A percentile compares a stretch with the other conserved stretches of the same genome.
Evolutionary conservation across 2,888 invertebrate genomes (phyloP).

Genomic region (Lysandra bellargus): DNA sequence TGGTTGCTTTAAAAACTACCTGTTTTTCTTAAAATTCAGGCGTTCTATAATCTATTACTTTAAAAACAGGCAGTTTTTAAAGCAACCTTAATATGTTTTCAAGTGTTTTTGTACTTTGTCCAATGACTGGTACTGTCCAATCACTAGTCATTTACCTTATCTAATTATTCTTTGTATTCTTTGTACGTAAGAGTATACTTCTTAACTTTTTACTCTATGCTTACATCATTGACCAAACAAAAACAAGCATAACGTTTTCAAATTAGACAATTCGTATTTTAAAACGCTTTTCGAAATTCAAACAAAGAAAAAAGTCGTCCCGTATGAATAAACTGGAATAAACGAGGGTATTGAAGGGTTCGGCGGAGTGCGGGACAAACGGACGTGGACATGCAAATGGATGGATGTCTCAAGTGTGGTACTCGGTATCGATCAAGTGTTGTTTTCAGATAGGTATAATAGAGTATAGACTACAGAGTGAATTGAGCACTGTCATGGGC

Average conservation of each 20-base stretch:
- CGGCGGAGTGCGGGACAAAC: constrained; percentile 22
- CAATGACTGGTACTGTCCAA: no score
- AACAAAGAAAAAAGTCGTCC: constrained; percentile 21
- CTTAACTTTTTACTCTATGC: background rate
- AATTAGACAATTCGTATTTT: constrained; percentile 5
- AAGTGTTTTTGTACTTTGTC: no score
- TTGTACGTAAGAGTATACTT: no score
- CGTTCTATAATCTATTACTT: no score
- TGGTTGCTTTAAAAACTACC: no score
- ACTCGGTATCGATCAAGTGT: background rate
- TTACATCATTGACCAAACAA: background rate
- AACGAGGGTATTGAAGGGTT: constrained; percentile 26
- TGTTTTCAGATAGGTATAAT: background rate
- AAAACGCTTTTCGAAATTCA: constrained; percentile 12
- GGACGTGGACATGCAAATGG: constrained; percentile 24
- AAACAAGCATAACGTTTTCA: background rate
- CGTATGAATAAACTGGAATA: constrained; percentile 28
- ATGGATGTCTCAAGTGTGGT: constrained; percentile 23
- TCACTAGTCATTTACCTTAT: no score
- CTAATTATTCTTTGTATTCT: no score
- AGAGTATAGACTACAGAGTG: background rate
- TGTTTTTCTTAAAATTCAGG: no score
- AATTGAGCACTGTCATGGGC: background rate
- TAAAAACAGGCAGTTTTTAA: no score
- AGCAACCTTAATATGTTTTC: no score